Percentiles rank a stretch among this genome's conserved stretches.
phyloP scores from a whole-genome alignment of 2,888 invertebrate genomes.

The Crossocerus cetratus region DNA sequence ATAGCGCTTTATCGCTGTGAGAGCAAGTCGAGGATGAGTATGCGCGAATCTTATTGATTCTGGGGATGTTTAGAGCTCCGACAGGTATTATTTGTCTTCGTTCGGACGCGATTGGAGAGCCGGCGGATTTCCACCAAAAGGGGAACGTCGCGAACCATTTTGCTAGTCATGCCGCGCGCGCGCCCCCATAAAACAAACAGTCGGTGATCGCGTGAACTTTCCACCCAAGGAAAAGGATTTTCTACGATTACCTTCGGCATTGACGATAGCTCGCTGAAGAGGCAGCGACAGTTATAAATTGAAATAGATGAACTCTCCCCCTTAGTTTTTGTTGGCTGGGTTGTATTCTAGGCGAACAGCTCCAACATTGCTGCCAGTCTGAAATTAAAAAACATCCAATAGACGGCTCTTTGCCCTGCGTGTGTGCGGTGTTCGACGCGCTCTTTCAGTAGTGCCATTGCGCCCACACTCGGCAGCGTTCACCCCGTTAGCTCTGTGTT shows the following conservation, averaged over 20 bases:
- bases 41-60: background rate
- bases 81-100: background rate
- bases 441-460: background rate
- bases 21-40: background rate
- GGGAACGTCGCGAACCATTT: conserved; percentile 1
- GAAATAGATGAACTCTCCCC: background rate
- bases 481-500: background rate
- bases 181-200: background rate
- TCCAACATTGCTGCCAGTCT: conserved; percentile 29
- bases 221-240: conserved; percentile 25
- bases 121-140: background rate
- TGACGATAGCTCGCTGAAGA: background rate
- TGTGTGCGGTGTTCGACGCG: background rate
- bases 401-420: background rate
- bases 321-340: background rate
- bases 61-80: background rate
- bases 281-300: background rate
- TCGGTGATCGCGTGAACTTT: background rate
- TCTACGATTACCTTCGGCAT: conserved; percentile 21
- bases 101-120: background rate
- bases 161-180: background rate
- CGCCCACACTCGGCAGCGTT: background rate
- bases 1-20: too few species aligned
- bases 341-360: conserved; percentile 15
- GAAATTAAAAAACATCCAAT: conserved; percentile 33